Conservation (phyloP, 1,140 invertebrate species). For the Sarcophaga peregrina region DNA sequence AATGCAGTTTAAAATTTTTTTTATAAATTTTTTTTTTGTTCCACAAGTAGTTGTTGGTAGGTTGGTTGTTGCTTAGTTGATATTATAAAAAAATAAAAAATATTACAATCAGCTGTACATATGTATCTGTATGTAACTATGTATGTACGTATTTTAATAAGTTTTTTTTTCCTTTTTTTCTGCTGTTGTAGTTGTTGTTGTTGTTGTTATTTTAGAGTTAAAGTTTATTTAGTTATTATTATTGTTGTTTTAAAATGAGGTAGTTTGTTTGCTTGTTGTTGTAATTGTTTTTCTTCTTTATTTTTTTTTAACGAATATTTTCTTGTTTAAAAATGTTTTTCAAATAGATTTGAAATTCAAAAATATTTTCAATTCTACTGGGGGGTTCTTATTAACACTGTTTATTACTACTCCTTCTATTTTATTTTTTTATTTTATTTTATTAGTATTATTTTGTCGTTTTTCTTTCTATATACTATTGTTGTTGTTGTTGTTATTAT, state of each 20-base stretch:
- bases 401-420: neutral
- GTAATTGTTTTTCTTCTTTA: too few species aligned
- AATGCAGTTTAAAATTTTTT: neutral
- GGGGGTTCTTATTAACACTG: neutral
- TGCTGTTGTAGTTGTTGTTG: neutral
- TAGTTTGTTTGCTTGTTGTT: neutral
- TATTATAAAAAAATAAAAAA: neutral
- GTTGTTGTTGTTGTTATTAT: neutral
- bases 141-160: too few species aligned
- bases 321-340: neutral
- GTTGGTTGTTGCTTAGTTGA: neutral
- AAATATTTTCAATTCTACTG: constrained; percentile 18
- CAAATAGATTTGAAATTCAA: neutral
- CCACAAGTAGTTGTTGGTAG: neutral
- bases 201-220: neutral
- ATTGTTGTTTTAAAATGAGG: constrained; percentile 18
- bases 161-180: too few species aligned
- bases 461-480: neutral
- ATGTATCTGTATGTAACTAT: too few species aligned
- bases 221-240: neutral
- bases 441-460: neutral
- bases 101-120: too few species aligned
- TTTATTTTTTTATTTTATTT: neutral
- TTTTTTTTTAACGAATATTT: too few species aligned
- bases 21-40: neutral